A percentile compares a stretch with the other conserved stretches of the same genome.
Conservation (phyloP, 2,113 vertebrate species). For the Centrocercus urophasianus region DNA sequence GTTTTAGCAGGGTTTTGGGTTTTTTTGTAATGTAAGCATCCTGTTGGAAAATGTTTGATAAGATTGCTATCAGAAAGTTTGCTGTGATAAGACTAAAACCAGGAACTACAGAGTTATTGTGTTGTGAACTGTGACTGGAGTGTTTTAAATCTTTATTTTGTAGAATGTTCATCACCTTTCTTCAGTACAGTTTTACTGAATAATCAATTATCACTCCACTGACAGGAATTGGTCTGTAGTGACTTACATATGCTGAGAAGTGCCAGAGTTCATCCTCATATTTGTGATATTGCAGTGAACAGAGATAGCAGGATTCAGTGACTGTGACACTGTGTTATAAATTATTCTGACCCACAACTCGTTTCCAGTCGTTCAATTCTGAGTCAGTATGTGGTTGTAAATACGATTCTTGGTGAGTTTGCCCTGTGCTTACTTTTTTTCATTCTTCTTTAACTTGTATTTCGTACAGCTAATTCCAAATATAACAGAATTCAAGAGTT, state of each 20-base stretch:
- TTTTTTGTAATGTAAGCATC: neutral
- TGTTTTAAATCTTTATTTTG: conserved; percentile 36
- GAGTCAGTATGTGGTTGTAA: conserved; percentile 21
- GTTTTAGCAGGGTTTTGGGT: neutral
- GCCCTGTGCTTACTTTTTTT: neutral
- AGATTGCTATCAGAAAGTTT: neutral
- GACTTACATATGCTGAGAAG: conserved; percentile 64
- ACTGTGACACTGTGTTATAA: neutral
- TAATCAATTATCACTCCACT: conserved; percentile 70
- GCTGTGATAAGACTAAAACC: conserved; percentile 43
- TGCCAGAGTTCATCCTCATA: conserved; percentile 42
- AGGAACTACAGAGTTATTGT: conserved; percentile 29
- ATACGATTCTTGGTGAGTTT: neutral
- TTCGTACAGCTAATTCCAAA: neutral
- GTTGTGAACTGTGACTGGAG: conserved; percentile 23
- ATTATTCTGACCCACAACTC: conserved; percentile 35
- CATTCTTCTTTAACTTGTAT: neutral
- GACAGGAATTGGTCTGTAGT: conserved; percentile 67
- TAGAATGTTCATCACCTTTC: conserved; percentile 52
- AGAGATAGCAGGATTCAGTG: neutral
- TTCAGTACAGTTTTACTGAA: conserved; percentile 32
- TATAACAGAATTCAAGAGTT: neutral
- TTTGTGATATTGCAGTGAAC: conserved; percentile 40
- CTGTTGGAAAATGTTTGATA: neutral
- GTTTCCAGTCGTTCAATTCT: conserved; percentile 32